phyloP scores from a whole-genome alignment of 2,113 vertebrate genomes.

The Tupaia chinensis region DNA sequence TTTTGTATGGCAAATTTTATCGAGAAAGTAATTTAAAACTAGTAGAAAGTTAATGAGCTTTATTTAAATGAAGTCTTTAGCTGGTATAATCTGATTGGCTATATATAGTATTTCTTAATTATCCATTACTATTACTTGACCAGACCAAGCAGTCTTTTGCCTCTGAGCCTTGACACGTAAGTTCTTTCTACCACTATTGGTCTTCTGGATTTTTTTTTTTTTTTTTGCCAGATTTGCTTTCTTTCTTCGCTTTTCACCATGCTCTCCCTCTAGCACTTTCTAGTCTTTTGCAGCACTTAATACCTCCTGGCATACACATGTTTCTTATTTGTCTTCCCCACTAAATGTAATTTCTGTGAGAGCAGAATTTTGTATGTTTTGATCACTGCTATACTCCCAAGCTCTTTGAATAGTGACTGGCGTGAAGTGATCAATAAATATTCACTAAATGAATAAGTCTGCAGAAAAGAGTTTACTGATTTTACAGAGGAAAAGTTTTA shows the following conservation, averaged over 20 bases:
- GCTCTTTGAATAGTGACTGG: neutral
- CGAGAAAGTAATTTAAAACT: slow-evolving; percentile 17
- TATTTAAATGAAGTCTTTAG: slow-evolving; percentile 48
- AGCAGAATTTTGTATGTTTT: neutral
- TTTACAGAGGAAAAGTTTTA: slow-evolving; percentile 23
- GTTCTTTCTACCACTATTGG: neutral
- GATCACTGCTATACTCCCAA: neutral
- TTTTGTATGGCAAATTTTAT: slow-evolving; percentile 40
- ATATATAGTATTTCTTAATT: neutral
- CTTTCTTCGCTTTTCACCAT: neutral
- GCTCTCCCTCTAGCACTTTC: neutral
- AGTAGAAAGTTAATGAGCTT: slow-evolving; percentile 34
- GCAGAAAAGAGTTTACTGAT: neutral
- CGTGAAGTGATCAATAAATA: neutral
- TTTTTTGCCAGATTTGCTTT: neutral
- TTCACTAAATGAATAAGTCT: neutral
- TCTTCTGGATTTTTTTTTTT: neutral
- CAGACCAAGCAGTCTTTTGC: neutral
- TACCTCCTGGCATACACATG: neutral
- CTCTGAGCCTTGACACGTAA: neutral
- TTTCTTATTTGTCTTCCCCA: neutral
- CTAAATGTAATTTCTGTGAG: neutral
- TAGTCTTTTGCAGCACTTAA: neutral
- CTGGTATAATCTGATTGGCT: neutral
- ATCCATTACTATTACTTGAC: neutral